Percentiles rank a stretch among this genome's conserved stretches.
These are phyloP conservation scores for Notechis scutatus DNA, from an alignment of 2,113 vertebrate species.

Conservation along the genomic window DNA sequence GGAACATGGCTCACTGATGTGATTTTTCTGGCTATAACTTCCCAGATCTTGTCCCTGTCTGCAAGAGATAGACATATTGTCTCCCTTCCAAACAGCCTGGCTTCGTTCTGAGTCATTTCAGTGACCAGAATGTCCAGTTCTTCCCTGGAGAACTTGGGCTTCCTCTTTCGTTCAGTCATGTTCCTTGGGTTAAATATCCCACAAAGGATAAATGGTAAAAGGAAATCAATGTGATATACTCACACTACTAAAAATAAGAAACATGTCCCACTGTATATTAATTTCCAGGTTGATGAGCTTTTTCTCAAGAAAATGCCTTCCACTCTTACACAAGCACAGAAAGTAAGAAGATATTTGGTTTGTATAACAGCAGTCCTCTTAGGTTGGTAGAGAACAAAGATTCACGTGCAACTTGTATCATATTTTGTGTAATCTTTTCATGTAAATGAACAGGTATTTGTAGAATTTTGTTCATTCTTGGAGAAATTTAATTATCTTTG, in stretches of 20 bases:
- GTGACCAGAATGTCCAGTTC: constrained; percentile 80
- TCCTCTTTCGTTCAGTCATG: constrained; percentile 76
- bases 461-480: neutral
- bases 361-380: constrained; percentile 46
- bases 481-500: neutral
- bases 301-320: constrained; percentile 31
- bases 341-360: constrained; percentile 34
- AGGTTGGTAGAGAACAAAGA: neutral
- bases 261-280: constrained; percentile 6
- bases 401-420: neutral
- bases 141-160: constrained; percentile 80
- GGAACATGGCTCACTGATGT: constrained; percentile 75
- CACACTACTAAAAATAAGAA: constrained; percentile 49
- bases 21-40: constrained; percentile 77
- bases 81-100: constrained; percentile 74
- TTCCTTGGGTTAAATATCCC: constrained; percentile 78
- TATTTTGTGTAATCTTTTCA: neutral
- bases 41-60: constrained; percentile 79
- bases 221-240: constrained; percentile 49
- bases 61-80: constrained; percentile 72
- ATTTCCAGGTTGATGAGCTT: constrained; percentile 17
- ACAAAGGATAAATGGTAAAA: constrained; percentile 76
- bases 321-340: neutral
- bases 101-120: constrained; percentile 76
- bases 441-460: neutral